Conservation (phyloP, 2,113 vertebrate species). For the Thomomys bottae region DNA sequence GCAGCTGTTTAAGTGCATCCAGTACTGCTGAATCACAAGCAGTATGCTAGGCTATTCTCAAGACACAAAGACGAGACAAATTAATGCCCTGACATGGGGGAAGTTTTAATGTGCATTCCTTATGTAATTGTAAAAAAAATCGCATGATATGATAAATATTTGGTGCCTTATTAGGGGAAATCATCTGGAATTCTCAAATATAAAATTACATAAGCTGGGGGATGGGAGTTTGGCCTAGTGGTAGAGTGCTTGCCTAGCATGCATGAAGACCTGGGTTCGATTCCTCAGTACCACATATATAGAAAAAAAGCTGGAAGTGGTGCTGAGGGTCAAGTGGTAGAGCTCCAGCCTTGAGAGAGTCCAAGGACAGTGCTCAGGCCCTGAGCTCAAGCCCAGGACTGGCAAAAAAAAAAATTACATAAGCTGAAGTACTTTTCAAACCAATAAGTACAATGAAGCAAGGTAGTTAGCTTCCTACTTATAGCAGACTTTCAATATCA, state of each 20-base stretch:
- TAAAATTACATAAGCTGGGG: not conserved
- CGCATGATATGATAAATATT: not conserved
- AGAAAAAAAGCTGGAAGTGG: no score
- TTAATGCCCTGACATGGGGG: not conserved
- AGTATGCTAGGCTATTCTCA: not conserved
- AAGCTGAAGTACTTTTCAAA: not conserved
- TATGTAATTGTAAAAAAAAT: not conserved
- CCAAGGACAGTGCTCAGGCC: no score
- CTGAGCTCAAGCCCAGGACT: no score
- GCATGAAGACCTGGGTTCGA: no score
- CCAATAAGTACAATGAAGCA: not conserved
- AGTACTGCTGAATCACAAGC: not conserved
- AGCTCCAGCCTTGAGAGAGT: no score
- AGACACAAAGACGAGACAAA: not conserved
- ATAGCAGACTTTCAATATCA: not conserved
- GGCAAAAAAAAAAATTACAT: no score
- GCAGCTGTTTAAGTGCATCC: not conserved
- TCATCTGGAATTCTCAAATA: not conserved
- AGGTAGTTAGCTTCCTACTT: not conserved
- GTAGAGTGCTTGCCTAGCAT: no score
- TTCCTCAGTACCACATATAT: no score
- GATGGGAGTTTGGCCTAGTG: no score
- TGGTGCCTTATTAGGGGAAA: not conserved
- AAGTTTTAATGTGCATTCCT: not conserved
- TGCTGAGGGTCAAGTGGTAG: no score